These are phyloP conservation scores for Eriocheir sinensis DNA, from an alignment of 1,140 invertebrate genomes.

Conservation along the genomic window DNA sequence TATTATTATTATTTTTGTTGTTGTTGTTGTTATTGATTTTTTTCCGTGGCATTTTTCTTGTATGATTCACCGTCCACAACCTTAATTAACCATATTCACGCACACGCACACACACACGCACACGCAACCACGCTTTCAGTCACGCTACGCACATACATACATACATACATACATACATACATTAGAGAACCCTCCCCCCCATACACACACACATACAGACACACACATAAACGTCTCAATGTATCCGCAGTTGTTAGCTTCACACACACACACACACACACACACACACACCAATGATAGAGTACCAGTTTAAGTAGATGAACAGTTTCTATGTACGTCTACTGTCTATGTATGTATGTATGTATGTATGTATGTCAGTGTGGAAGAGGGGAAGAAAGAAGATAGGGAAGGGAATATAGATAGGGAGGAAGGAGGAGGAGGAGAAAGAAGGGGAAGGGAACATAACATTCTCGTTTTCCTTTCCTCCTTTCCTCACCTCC, in stretches of 20 bases:
- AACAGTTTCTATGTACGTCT: neutral
- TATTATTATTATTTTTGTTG: no score
- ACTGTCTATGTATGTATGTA: neutral
- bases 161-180: neutral
- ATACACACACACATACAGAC: slow-evolving; percentile 12
- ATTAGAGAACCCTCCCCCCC: neutral
- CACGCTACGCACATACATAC: neutral
- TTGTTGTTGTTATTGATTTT: no score
- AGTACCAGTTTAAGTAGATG: neutral
- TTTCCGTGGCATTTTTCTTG: no score
- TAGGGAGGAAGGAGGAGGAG: neutral
- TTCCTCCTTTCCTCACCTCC: no score
- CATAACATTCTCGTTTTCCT: no score
- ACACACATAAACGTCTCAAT: neutral
- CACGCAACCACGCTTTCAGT: neutral
- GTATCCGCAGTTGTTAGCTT: neutral
- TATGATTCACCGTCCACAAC: no score
- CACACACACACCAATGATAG: neutral
- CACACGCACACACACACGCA: no score
- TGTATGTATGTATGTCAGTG: neutral
- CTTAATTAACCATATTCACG: no score
- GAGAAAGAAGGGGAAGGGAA: neutral
- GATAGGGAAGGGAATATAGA: neutral
- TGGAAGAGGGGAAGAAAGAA: no score
- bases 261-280: slow-evolving; percentile 22